Evolutionary conservation across 2,888 invertebrate species (phyloP).

Genomic region (Hymenopus coronatus): DNA sequence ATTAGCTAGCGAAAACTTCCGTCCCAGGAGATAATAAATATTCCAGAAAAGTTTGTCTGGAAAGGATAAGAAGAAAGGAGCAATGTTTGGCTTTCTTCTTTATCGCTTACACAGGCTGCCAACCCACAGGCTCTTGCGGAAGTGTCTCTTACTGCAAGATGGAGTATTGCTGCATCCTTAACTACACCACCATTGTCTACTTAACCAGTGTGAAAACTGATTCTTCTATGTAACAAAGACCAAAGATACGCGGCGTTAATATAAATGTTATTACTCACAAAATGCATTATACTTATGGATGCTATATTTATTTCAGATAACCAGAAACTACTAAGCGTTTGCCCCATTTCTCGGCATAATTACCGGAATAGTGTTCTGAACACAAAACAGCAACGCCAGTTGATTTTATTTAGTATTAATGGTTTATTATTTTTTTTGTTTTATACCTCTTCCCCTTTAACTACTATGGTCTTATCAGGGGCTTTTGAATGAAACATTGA

Average conservation of each 20-base stretch:
- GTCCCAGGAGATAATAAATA: background rate
- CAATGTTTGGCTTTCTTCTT: background rate
- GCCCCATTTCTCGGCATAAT: no score
- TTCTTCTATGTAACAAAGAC: background rate
- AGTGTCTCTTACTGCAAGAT: background rate
- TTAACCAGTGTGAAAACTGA: background rate
- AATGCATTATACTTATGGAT: no score
- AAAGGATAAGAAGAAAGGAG: background rate
- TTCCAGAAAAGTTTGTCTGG: background rate
- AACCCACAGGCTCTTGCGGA: background rate
- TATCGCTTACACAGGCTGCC: background rate
- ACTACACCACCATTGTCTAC: background rate
- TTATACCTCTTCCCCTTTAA: no score
- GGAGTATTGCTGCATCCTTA: background rate
- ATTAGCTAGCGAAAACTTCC: background rate
- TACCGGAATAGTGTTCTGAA: no score
- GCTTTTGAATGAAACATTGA: no score
- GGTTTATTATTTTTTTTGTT: no score
- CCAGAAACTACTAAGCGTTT: no score
- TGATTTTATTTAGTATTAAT: no score
- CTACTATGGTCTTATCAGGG: no score
- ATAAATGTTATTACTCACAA: background rate
- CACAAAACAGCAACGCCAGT: no score
- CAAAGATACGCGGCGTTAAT: background rate
- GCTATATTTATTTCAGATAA: no score